Base-by-base conservation (phyloP, 2,797 vertebrate species). In the Streptopelia turtur region DNA sequence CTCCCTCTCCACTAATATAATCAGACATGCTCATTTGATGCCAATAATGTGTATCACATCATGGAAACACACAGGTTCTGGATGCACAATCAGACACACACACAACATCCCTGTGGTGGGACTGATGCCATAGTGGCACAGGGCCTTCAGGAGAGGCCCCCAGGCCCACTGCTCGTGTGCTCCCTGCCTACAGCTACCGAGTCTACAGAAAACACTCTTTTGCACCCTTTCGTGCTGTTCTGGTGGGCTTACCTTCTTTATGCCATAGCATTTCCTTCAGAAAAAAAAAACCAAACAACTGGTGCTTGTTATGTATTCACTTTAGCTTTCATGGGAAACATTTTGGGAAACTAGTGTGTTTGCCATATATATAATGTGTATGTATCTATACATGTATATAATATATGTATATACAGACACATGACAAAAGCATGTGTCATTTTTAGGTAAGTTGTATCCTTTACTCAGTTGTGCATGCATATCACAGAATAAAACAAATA, bases 21-120 rank as follows among this genome's bases (percentile, higher is more conserved):
- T 21, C 9, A 55, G 43, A 33, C 31, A 23, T 0, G 16, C 18
- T 59, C 35, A 47, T 35, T 24, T 8, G 0, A 59, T 18, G n/a
- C 31, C 52, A 65, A 3, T 15, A 20, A 33, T 0, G 7, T 4
- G 10, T 33, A 76, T 25, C 20, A 16, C 1, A 11, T 16, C 56
- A 55, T 2, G 2, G 49, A 35, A 60, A 20, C 10, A 47, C n/a
- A 16, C 7, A 37, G 4, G 10, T 55, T 55, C 39, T 31, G n/a
- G n/a, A 0, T 39, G 39, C 47, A 6, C 1, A 4, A 35, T 9
- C 30, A 79, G 10, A 23, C 23, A 22, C 0, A 7, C 30, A 13
- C n/a, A 18, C 10, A 33, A 6, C 17, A 9, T 66, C 9, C 21
- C 12, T 1, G 9, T 1, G 20, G 23, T 16, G n/a, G 83, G 49